phyloP scores from a whole-genome alignment of 2,113 vertebrate species.

The Oreochromis tanganicae region DNA sequence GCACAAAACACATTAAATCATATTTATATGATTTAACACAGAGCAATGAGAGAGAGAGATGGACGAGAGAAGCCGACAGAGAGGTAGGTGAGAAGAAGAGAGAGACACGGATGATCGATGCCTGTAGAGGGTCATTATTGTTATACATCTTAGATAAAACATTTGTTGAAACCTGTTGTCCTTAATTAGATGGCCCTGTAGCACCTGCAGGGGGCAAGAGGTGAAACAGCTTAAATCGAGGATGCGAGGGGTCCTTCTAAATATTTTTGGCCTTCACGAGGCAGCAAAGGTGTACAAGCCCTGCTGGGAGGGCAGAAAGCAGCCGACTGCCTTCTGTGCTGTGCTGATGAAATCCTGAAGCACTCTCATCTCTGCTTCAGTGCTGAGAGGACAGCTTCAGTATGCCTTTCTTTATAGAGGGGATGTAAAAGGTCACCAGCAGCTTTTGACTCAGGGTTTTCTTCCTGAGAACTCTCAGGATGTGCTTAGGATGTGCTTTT shows the following conservation, averaged over 20 bases:
- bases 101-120: not conserved
- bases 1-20: not conserved
- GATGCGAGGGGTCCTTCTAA: rapidly evolving
- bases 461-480: not conserved
- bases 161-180: not conserved
- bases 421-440: not conserved
- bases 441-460: not conserved
- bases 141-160: not conserved
- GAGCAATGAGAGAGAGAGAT: not conserved
- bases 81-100: not conserved
- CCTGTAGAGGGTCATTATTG: not conserved
- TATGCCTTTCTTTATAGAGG: not conserved
- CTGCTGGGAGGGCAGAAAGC: not conserved
- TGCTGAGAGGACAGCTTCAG: too few species aligned
- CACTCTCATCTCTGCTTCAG: too few species aligned
- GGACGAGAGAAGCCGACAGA: not conserved
- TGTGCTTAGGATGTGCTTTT: not conserved
- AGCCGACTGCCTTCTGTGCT: not conserved
- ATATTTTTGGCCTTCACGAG: rapidly evolving
- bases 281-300: not conserved
- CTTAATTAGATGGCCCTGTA: not conserved
- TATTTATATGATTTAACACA: not conserved
- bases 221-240: not conserved
- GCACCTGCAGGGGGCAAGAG: not conserved
- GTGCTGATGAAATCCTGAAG: too few species aligned